These are phyloP conservation scores for Hydraecia micacea DNA, from an alignment of 2,888 invertebrate genomes.

Conservation along the genomic window DNA sequence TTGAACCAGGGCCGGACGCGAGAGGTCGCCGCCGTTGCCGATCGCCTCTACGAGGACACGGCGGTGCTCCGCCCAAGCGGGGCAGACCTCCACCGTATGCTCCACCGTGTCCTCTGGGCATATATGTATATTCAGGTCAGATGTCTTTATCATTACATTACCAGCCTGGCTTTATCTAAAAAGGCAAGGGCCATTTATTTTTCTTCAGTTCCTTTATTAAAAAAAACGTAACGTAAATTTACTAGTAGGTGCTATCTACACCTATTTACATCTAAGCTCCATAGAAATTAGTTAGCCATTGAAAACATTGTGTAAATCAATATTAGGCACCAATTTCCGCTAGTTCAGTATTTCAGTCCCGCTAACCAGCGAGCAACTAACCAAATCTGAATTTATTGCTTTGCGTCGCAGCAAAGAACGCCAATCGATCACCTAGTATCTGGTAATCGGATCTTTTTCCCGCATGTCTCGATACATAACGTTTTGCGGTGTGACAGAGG, in stretches of 20 bases:
- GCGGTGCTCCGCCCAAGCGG: no score
- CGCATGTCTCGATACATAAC: slow-evolving; percentile 70
- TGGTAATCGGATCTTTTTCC: slow-evolving; percentile 72
- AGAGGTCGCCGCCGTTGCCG: no score
- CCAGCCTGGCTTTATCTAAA: not conserved
- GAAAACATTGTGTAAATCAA: slow-evolving; percentile 20
- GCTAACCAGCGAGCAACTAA: slow-evolving; percentile 41
- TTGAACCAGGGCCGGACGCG: no score
- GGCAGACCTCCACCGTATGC: no score
- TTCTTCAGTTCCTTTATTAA: not conserved
- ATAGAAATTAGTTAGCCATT: not conserved
- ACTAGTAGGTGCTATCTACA: not conserved
- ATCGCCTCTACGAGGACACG: no score
- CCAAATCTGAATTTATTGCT: slow-evolving; percentile 69
- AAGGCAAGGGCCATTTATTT: not conserved
- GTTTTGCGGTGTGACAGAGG: slow-evolving; percentile 64
- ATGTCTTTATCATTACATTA: not conserved
- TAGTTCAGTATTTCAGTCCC: slow-evolving; percentile 37
- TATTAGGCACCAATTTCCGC: slow-evolving; percentile 14
- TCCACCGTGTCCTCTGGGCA: no score
- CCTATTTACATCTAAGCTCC: not conserved
- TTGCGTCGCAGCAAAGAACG: slow-evolving; percentile 58
- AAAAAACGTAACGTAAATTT: not conserved
- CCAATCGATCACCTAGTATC: slow-evolving; percentile 72
- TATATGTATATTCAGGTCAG: not conserved